Evolutionary conservation across 2,113 vertebrate species (phyloP), one percentile per base, ranked within the genome.

Genomic region (Bagarius yarrelli): DNA sequence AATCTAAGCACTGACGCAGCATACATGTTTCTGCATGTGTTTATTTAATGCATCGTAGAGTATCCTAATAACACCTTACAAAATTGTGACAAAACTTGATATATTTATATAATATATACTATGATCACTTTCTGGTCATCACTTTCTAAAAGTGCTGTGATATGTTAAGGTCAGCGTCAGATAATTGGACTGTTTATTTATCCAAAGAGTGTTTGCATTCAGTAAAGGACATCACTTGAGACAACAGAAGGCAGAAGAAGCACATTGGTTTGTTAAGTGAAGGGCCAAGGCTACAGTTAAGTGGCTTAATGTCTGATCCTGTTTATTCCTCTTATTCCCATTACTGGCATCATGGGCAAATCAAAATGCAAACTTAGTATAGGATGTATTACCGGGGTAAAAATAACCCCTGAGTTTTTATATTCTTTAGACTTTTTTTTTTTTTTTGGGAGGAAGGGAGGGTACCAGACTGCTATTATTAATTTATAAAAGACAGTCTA

Each of bases 221-320:
- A 72, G 77, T 83, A 74, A 32, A 76, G 13, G 9, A 12, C n/a
- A 75, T 32, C 82, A 27, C 83, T 83, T 83, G 72, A 82, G 74
- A 75, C 27, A 64, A 21, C 60, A 56, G 64, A 14, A 77, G 75
- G 34, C 36, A 53, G 75, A 70, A 78, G 73, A 79, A 76, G 63
- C 52, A 27, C 61, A 27, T 55, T 76, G 55, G 47, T 44, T 77
- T 53, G 66, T 79, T 70, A 60, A n/a, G 74, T 69, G 53, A 74
- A 53, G 66, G 52, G 64, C 27, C 21, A 34, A 2, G 57, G 59
- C 40, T 71, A 44, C 67, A 50, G 59, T 89, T 83, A 85, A 85
- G 81, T 76, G 75, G 50, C 80, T 14, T 18, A 59, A 23, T 36
- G 36, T 70, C 36, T 85, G 61, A 53, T 79, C 21, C 53, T 11